Evolutionary conservation across 35 echinoderm and acorn worm genomes (phyloP), one percentile per base, ranked within the genome.

Genomic region (Strongylocentrotus purpuratus): DNA sequence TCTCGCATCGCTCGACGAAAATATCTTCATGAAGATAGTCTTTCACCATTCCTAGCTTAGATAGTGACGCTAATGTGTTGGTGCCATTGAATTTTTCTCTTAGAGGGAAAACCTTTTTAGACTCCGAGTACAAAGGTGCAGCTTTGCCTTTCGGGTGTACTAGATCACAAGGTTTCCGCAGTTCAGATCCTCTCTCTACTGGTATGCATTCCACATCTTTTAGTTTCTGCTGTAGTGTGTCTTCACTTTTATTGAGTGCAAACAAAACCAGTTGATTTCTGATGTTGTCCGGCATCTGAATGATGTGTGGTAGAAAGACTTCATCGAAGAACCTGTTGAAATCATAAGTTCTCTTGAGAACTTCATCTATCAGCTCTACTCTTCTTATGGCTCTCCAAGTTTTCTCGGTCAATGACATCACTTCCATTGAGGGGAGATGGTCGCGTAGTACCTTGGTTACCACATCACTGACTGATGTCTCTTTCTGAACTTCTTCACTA

Each of bases 251-350:
- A n/a, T n/a, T n/a, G n/a, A n/a, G n/a, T n/a, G n/a, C n/a, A n/a
- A n/a, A n/a, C n/a, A n/a, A 25, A 3, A 95, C 25, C 31, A 95
- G 50, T 2, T 47, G 31, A 32, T 94, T 94, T 14, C 90, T 88
- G 11, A 95, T 48, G 41, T 88, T 31, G 6, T 93, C 89, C 9
- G 32, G 9, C 31, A 93, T 25, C 2, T 92, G 31, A 13, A 13
- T 11, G 4, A 99, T 10, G 4, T 33, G 88, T 46, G 96, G 94
- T 59, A 99, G 95, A 41, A 97, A 94, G 47, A 96, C 46, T 86
- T 96, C 95, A 45, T 61, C 46, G 20, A 97, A 95, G 86, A 99
- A 99, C 35, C 94, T 86, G 18, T 92, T 85, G 60, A 48, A 90
- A 93, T 94, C 52, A 95, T 61, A 94, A 11, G 96, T 97, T 31